Evolutionary conservation across 2,888 invertebrate genomes (phyloP), one percentile per base, ranked within the genome.

Genomic region (Ecliptopera silaceata): DNA sequence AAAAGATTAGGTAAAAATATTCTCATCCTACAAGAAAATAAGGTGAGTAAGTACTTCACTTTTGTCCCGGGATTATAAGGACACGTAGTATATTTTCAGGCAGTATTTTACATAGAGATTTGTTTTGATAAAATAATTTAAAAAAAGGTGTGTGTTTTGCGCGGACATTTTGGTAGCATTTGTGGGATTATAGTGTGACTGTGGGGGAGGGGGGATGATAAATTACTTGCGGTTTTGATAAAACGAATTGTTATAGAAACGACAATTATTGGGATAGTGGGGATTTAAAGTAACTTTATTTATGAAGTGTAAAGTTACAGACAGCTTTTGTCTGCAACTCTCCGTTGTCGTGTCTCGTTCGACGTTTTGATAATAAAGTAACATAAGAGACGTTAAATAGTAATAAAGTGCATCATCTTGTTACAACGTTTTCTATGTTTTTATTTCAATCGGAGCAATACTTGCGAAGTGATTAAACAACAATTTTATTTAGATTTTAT

Each of bases 121-220:
- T 12, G 46, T 50, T 36, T 36, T 15, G 34, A 34, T 43, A 51
- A 53, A 47, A 47, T 39, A 32, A 48, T 44, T 42, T 44, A 8
- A 55, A 48, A 48, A 43, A 36, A 15, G 32, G 26, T 32, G 32
- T 45, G 32, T 36, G 18, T n/a, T 18, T 34, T 18, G 17, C 26
- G 54, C 10, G 15, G 22, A 13, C 32, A 31, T 43, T 32, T 47
- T 41, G 39, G 42, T 29, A 26, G 36, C 18, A 20, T 44, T 38
- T 38, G 48, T 20, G 36, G 43, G 43, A 55, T 48, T 55, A 38
- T 38, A 42, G 53, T n/a, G 13, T 10, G 26, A 6, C 34, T 42
- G 34, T n/a, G 34, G 42, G 4, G 1, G 34, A 11, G 42, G n/a
- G n/a, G n/a, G 8, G 1, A 18, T 43, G 36, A 48, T 48, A 20